These are phyloP conservation scores for Nyctereutes procyonoides DNA, from an alignment of 2,113 vertebrate species.

Conservation along the genomic window DNA sequence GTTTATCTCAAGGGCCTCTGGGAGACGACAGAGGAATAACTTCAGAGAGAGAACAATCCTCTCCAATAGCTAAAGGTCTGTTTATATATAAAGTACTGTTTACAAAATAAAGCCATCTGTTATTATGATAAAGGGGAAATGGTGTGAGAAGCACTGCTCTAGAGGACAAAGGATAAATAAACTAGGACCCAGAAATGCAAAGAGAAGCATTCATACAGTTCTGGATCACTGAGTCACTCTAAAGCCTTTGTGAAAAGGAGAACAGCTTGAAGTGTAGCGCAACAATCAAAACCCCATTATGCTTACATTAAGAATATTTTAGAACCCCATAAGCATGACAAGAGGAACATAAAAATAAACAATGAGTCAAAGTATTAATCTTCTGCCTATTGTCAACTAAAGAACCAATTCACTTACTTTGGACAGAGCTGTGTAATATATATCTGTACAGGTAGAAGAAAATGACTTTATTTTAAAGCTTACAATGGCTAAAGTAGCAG, in stretches of 20 bases:
- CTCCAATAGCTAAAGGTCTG: not conserved
- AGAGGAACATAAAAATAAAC: not conserved
- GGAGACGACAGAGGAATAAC: not conserved
- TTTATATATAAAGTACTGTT: not conserved
- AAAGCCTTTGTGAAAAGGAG: not conserved
- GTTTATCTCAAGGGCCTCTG: not conserved
- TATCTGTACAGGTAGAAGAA: not conserved
- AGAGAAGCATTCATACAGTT: not conserved
- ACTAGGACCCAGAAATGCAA: not conserved
- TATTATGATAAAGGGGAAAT: not conserved
- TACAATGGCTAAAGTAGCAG: not conserved
- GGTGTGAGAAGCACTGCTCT: not conserved
- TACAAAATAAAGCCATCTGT: not conserved
- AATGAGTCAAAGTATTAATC: not conserved
- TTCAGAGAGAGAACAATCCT: not conserved
- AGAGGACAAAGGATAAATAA: not conserved
- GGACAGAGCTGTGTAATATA: not conserved
- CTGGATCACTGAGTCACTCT: not conserved
- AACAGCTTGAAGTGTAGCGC: not conserved
- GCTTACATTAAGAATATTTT: not conserved
- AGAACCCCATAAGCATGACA: not conserved
- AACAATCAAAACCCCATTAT: not conserved
- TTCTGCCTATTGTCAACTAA: not conserved
- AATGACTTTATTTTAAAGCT: not conserved
- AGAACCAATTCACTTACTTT: not conserved